phyloP scores from a whole-genome alignment of 2,888 invertebrate species.

The Athalia circularis region DNA sequence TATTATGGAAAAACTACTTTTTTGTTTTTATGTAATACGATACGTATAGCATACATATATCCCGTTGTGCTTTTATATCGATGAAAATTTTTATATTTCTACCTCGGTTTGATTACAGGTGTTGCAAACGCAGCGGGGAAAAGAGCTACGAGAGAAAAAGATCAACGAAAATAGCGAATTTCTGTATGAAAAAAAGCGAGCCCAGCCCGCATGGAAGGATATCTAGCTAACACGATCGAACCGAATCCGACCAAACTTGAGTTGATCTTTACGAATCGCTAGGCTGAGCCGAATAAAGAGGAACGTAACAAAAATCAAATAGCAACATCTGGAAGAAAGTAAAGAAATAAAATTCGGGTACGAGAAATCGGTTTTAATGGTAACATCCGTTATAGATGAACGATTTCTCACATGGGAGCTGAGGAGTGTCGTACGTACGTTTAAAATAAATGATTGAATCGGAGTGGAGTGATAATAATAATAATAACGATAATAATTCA shows the following conservation, averaged over 20 bases:
- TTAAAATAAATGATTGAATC: not conserved
- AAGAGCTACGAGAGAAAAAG: constrained; percentile 21
- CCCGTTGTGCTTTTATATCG: not conserved
- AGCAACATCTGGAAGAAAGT: not conserved
- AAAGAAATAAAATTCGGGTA: not conserved
- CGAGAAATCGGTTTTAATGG: not conserved
- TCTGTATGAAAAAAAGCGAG: not conserved
- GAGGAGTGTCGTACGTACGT: not conserved
- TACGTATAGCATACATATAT: not conserved
- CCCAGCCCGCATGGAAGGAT: constrained; percentile 17
- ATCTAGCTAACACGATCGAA: constrained; percentile 35
- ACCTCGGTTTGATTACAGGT: constrained; percentile 40
- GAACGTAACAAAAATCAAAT: constrained; percentile 5
- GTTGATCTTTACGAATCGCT: constrained; percentile 21
- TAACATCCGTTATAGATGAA: not conserved
- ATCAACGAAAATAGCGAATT: not conserved
- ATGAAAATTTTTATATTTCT: constrained; percentile 7
- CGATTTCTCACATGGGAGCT: not conserved
- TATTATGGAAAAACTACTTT: too few species aligned
- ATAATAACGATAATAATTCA: too few species aligned
- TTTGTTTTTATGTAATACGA: too few species aligned
- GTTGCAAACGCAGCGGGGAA: constrained; percentile 18
- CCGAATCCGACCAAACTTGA: constrained; percentile 11
- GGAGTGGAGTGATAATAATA: too few species aligned
- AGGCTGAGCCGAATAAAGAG: constrained; percentile 50